phyloP scores from a whole-genome alignment of 2,888 invertebrate species.

The Stenotaenia linearis region DNA sequence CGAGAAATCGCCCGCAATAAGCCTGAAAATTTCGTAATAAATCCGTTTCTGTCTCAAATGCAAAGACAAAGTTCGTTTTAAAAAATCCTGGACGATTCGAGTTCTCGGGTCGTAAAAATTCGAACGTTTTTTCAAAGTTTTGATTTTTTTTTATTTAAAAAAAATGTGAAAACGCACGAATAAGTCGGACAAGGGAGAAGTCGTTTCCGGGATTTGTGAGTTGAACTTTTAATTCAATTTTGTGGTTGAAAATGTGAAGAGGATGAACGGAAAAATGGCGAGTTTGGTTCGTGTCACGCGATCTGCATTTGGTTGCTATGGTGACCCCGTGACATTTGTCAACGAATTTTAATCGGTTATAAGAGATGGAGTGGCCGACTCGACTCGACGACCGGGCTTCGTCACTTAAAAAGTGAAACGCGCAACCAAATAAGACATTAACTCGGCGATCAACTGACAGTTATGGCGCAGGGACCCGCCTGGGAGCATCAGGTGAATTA shows the following conservation, averaged over 20 bases:
- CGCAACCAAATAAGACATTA: conserved; percentile 30
- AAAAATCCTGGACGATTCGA: background rate
- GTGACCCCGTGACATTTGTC: conserved; percentile 2
- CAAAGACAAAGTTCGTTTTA: background rate
- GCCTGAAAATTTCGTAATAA: background rate
- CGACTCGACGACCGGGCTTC: background rate
- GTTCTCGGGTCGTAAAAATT: background rate
- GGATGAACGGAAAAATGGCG: background rate
- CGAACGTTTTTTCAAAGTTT: background rate
- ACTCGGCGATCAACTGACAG: conserved; percentile 28
- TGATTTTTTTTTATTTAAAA: background rate
- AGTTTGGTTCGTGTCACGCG: background rate
- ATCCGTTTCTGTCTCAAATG: background rate
- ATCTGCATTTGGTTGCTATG: background rate
- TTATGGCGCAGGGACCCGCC: conserved; percentile 29
- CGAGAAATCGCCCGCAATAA: background rate
- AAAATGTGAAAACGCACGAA: background rate
- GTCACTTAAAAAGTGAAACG: background rate
- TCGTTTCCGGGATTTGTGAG: background rate
- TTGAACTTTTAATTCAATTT: background rate
- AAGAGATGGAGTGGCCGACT: background rate
- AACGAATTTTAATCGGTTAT: conserved; percentile 3
- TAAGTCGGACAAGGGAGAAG: background rate
- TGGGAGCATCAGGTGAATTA: conserved; percentile 23
- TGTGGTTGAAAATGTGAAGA: background rate